phyloP scores from a whole-genome alignment of 2,113 vertebrate species.

The Steatornis caripensis region DNA sequence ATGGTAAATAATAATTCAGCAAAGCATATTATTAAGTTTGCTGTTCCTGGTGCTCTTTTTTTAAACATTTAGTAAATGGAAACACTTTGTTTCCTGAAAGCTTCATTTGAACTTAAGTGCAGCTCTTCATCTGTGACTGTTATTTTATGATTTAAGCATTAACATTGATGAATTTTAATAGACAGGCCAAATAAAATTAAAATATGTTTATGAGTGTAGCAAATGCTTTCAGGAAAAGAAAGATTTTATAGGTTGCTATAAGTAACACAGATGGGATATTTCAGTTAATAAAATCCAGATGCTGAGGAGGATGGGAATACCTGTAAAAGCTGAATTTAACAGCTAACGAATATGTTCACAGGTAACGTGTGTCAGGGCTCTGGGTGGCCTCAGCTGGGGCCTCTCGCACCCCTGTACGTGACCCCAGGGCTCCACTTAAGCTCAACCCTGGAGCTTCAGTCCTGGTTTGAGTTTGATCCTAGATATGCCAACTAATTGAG shows the following conservation, averaged over 20 bases:
- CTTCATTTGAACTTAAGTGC: not conserved
- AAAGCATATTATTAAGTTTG: not conserved
- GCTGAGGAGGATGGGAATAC: not conserved
- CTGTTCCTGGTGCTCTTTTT: not conserved
- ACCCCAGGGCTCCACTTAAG: not conserved
- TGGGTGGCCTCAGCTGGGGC: not conserved
- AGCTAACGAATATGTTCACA: not conserved
- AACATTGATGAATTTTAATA: not conserved
- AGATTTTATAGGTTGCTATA: not conserved
- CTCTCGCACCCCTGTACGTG: accelerated
- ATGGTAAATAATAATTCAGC: not conserved
- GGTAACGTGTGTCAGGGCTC: accelerated
- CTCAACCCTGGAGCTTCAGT: not conserved
- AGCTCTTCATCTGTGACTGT: not conserved
- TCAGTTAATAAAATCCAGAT: not conserved
- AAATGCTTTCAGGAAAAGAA: not conserved
- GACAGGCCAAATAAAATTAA: not conserved
- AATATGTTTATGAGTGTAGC: not conserved
- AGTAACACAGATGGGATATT: not conserved
- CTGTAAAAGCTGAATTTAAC: not conserved
- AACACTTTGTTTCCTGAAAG: not conserved
- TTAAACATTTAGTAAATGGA: not conserved
- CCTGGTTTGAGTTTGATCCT: not conserved
- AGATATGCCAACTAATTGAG: not conserved
- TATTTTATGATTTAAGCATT: not conserved